phyloP scores from a whole-genome alignment of 2,113 vertebrate species.

The Lethenteron reissneri region DNA sequence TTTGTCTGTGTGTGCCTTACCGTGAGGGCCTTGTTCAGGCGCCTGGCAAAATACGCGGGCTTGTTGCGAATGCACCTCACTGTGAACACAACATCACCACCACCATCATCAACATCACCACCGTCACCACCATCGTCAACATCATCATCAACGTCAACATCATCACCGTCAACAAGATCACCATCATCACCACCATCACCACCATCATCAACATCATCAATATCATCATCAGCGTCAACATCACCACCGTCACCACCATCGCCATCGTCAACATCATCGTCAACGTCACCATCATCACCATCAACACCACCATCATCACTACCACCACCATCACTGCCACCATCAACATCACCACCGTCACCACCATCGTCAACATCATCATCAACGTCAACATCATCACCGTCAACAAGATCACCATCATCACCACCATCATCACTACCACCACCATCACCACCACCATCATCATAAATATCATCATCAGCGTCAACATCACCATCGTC shows the following conservation, averaged over 20 bases:
- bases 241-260: too few relatives aligned
- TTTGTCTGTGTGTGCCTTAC: conserved; percentile 22
- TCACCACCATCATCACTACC: background rate
- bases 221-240: background rate
- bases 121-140: conserved; percentile 5
- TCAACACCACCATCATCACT: background rate
- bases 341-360: conserved; percentile 8
- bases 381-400: background rate
- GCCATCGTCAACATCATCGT: background rate
- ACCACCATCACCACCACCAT: background rate
- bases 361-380: background rate
- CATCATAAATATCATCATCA: conserved; percentile 10
- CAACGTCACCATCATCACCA: background rate
- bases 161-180: conserved; percentile 3
- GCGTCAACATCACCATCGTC: conserved; percentile 8
- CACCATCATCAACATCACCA: too few relatives aligned
- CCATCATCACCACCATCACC: background rate
- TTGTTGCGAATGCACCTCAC: conserved; percentile 54
- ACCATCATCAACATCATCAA: background rate
- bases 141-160: conserved; percentile 12
- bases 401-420: background rate
- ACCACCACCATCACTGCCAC: background rate
- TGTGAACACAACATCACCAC: conserved; percentile 17
- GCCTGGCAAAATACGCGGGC: conserved; percentile 63
- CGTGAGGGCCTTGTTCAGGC: conserved; percentile 90